Evolutionary conservation across 2,888 invertebrate species (phyloP), one percentile per base, ranked within the genome.

Genomic region (Eretmocerus hayati): DNA sequence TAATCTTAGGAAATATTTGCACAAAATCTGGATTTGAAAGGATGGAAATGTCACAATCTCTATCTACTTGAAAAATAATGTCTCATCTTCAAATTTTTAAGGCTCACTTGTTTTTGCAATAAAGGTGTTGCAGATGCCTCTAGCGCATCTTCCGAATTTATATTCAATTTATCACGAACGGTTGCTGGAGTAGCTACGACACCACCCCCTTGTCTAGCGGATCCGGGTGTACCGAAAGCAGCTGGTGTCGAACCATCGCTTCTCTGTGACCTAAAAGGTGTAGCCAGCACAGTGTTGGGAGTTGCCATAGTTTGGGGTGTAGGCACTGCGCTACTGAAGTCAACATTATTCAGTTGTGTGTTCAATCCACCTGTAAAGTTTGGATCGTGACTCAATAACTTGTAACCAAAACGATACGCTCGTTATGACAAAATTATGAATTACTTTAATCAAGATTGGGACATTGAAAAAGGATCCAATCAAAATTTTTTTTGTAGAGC

Each of bases 111-210:
- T 64, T 83, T 84, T 56, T 87, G 85, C 41, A 82, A 67, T 11
- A 81, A 77, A 1, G 88, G 87, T 0, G 88, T 87, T 58, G 84
- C 84, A 0, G 82, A 81, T 1, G 80, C 79, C 35, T 79, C 82
- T 50, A 88, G 60, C 46, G 78, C 82, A 48, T 91, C 91, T 63
- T 93, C 93, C 0, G 89, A 82, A 71, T 97, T 97, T 57, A 99
- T 97, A 66, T 86, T 94, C 42, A 99, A 76, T 63, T 94, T 94
- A 68, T 99, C 97, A 35, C 97, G 80, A 13, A 90, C 76, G 3
- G 92, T 83, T 18, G 45, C 40, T 13, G 42, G 47, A 8, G 86
- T 56, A 2, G 75, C 72, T 2, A 79, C 50, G 13, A 77, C 74
- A 2, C 74, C 76, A 52, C 75, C 76, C 59, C 75, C 74, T 0